Evolutionary conservation across 2,113 vertebrate species (phyloP).

Genomic region (Zosterops japonicus): DNA sequence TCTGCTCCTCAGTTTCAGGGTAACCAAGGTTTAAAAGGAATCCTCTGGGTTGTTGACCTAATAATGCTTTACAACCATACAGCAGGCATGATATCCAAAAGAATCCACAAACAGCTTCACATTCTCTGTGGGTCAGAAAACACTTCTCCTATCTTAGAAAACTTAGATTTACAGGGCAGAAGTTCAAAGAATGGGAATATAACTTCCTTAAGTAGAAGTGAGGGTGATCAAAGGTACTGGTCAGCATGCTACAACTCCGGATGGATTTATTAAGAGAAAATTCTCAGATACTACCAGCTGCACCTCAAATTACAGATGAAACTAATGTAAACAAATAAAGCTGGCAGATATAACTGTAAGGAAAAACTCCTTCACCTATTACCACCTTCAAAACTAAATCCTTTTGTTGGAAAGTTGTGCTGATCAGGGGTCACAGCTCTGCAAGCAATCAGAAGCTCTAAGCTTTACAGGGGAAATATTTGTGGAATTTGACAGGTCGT

Average conservation of each 20-base stretch:
- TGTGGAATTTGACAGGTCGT: background rate
- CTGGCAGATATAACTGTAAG: background rate
- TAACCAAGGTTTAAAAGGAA: background rate
- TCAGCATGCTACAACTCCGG: background rate
- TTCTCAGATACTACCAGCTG: background rate
- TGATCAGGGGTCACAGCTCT: background rate
- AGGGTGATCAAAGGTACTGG: background rate
- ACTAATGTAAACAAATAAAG: background rate
- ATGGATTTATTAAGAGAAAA: background rate
- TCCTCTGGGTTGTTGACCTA: background rate
- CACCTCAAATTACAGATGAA: background rate
- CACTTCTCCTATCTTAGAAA: background rate
- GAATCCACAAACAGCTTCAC: background rate
- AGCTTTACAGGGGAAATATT: background rate
- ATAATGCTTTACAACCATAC: background rate
- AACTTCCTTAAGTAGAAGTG: background rate
- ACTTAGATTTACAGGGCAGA: background rate
- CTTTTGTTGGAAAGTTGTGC: background rate
- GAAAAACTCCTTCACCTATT: background rate
- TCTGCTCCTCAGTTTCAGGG: background rate
- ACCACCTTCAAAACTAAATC: background rate
- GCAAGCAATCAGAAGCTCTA: background rate
- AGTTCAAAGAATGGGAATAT: background rate
- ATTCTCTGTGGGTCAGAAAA: background rate
- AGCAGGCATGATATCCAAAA: background rate